Percentiles rank a stretch among this genome's conserved stretches.
These are phyloP conservation scores for Drosophila greeni DNA, from an alignment of 2,888 invertebrate genomes.

Conservation along the genomic window DNA sequence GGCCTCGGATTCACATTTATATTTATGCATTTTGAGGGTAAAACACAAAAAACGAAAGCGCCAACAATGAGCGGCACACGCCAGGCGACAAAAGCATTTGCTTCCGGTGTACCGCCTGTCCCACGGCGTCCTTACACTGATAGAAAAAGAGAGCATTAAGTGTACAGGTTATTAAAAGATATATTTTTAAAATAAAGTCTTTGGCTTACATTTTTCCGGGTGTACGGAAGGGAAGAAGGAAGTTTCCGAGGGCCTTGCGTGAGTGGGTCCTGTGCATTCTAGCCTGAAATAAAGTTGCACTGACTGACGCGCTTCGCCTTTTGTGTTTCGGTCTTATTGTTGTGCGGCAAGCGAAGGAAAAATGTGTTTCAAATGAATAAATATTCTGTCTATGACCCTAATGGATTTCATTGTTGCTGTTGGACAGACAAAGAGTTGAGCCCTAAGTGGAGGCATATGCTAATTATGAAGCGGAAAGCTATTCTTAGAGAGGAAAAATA, in stretches of 20 bases:
- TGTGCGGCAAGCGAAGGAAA: conserved; percentile 57
- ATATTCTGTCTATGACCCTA: conserved; percentile 45
- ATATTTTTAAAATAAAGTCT: no score
- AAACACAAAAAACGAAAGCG: conserved; percentile 46
- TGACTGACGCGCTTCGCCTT: conserved; percentile 69
- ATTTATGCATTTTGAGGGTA: conserved; percentile 69
- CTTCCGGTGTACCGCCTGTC: conserved; percentile 67
- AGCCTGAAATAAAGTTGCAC: conserved; percentile 74
- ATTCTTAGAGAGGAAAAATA: background rate
- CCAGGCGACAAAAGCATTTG: conserved; percentile 68
- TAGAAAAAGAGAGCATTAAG: background rate
- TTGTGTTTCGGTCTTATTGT: conserved; percentile 73
- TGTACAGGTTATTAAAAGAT: no score
- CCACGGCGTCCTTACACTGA: conserved; percentile 3
- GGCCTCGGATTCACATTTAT: conserved; percentile 49
- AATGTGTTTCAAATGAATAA: conserved; percentile 52
- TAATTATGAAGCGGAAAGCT: conserved; percentile 50
- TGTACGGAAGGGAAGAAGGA: background rate
- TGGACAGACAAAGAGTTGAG: conserved; percentile 35
- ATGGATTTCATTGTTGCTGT: conserved; percentile 51
- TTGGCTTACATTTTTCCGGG: background rate
- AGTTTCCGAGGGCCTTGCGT: background rate
- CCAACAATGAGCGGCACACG: conserved; percentile 56
- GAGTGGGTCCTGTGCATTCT: conserved; percentile 64
- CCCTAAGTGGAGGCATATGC: conserved; percentile 53